Base-by-base conservation (phyloP, 2,888 invertebrate genomes). In the Leptothorax acervorum region DNA sequence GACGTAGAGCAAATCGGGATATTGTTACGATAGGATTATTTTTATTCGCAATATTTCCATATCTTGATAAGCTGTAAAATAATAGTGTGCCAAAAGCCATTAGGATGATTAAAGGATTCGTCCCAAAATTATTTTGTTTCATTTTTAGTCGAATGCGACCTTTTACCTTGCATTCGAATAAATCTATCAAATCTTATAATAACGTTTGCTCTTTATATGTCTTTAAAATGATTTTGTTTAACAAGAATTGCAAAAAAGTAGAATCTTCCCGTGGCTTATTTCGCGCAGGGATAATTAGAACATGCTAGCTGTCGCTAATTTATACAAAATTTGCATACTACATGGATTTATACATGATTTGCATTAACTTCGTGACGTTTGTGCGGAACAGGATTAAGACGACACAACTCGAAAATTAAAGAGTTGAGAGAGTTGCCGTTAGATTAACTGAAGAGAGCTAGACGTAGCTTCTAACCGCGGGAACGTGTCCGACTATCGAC, bases 401-500 rank as follows among this genome's bases (percentile, higher is more conserved):
- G 28, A 11, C 39, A 5, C 51, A n/a, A 8, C n/a, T 35, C 18
- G 31, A 53, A 63, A 15, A 63, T 76, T 63, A 63, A 51, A 0
- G 48, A 0, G 48, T 31, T 18, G 48, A 48, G 55, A 35, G 3
- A n/a, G 2, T 15, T 18, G 18, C n/a, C n/a, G 31, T 39, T 53
- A 53, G 4, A 8, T n/a, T 53, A 53, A 71, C n/a, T n/a, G 3
- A 53, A 76, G 28, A 15, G 28, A 76, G 23, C 23, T 23, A 23
- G 63, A 55, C 12, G 2, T 18, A n/a, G 23, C 48, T 39, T 53
- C 42, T 55, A 31, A 42, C 28, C 42, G 15, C 28, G 23, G 35
- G 39, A 62, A 39, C 23, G 51, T 71, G 39, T 70, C 23, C 48
- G 35, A 39, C 6, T 42, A 57, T 57, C 60, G 68, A 57, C 55